Evolutionary conservation across 2,888 invertebrate species (phyloP), one percentile per base, ranked within the genome.

Genomic region (Noctua janthe): DNA sequence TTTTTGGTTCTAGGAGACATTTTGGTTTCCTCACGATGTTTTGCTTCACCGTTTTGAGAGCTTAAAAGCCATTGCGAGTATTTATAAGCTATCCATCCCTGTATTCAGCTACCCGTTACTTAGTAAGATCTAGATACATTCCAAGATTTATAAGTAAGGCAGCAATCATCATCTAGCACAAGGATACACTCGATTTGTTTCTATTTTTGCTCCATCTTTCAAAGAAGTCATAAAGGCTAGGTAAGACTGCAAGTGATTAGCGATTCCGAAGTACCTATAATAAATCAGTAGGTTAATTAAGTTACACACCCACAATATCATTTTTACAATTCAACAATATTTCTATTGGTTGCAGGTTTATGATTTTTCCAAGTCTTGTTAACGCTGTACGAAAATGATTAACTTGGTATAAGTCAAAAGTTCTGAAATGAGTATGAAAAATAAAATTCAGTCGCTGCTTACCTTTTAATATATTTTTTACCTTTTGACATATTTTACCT

Each of bases 111-210:
- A 15, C 6, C 54, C 17, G 71, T 71, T 72, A 69, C 43, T 72
- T 56, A 17, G n/a, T 71, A 56, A 70, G 39, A 83, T 83, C 49
- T 70, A 71, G n/a, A 59, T 64, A 64, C 23, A 76, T 80, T 80
- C 23, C 8, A 59, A 35, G 71, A 66, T 51, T 59, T 56, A n/a
- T 59, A 59, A 64, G 49, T 51, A 29, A 80, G n/a, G 64, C 15
- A 75, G 20, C 39, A 80, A 80, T 80, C 75, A 75, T 70, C 66
- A 72, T 75, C 56, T 64, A 72, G 8, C 7, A 43, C 8, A 70
- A 72, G 43, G 47, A 43, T 59, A 56, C 64, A 39, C 70, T 51
- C 80, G 43, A 83, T 83, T 80, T 75, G 64, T 80, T 78, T 4
- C 49, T 62, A 29, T 23, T 29, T 71, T 67, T 62, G 54, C 59